Evolutionary conservation across 1,140 invertebrate genomes (phyloP).

Genomic region (Aculops lycopersici): DNA sequence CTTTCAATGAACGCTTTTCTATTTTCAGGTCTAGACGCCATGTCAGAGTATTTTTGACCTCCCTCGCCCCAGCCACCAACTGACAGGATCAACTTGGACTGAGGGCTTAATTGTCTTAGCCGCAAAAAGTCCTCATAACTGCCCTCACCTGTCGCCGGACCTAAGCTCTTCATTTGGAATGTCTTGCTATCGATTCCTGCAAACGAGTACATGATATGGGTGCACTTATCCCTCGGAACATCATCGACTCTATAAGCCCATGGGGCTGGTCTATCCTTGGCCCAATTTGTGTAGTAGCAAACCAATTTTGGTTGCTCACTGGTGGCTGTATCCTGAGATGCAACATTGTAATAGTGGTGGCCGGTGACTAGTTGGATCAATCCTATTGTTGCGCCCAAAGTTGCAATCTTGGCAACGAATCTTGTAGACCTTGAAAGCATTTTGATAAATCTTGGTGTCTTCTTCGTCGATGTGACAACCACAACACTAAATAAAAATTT

Average conservation of each 20-base stretch:
- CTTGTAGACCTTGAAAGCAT: no score
- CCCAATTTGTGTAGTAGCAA: conserved; percentile 24
- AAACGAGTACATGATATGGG: conserved; percentile 62
- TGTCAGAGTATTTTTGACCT: conserved; percentile 15
- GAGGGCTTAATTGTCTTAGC: conserved; percentile 18
- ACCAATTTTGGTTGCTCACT: conserved; percentile 8
- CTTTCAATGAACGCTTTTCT: conserved; percentile 14
- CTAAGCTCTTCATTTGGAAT: conserved; percentile 35
- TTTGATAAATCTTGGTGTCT: no score
- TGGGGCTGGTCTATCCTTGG: conserved; percentile 42
- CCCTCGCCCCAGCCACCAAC: conserved; percentile 24
- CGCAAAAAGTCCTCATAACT: background rate
- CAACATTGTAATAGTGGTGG: no score
- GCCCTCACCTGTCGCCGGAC: conserved; percentile 21
- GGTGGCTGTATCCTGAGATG: no score
- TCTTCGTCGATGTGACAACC: no score
- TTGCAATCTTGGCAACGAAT: no score
- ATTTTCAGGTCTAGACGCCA: conserved; percentile 12
- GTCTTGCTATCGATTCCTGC: conserved; percentile 46
- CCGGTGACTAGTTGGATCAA: no score
- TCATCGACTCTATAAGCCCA: conserved; percentile 47
- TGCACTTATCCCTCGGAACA: conserved; percentile 43
- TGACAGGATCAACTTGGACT: conserved; percentile 38
- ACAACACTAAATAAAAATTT: no score
- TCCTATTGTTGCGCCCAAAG: no score